Percentiles rank a stretch among this genome's conserved stretches.
These are phyloP conservation scores for Apoderus coryli DNA, from an alignment of 2,888 invertebrate species.

Conservation along the genomic window DNA sequence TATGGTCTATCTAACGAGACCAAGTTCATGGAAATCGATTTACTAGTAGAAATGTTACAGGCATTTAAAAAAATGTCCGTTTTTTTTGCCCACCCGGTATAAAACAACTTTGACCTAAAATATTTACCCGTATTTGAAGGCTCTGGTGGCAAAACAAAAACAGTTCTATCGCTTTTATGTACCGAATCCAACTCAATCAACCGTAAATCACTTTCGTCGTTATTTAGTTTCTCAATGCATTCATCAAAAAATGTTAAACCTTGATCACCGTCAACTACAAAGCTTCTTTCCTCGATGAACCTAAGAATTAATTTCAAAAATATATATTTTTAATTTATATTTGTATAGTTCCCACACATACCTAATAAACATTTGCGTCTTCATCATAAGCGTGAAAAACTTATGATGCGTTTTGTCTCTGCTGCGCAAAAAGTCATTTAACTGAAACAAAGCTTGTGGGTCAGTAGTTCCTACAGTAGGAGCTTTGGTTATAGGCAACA, in stretches of 20 bases:
- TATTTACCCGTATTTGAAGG: constrained; percentile 34
- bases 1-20: too few relatives aligned
- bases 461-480: constrained; percentile 92
- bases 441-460: constrained; percentile 86
- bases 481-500: constrained; percentile 86
- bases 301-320: too few relatives aligned
- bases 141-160: constrained; percentile 91
- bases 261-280: constrained; percentile 95
- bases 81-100: too few relatives aligned
- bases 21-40: too few relatives aligned
- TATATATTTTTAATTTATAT: neutral
- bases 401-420: constrained; percentile 79
- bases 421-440: constrained; percentile 76
- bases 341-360: constrained; percentile 8
- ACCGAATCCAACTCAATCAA: constrained; percentile 71
- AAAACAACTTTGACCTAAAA: too few relatives aligned
- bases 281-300: constrained; percentile 96
- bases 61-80: too few relatives aligned
- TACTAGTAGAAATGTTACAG: too few relatives aligned
- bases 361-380: constrained; percentile 93
- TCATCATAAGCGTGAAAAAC: constrained; percentile 79
- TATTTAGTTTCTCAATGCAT: constrained; percentile 68
- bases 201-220: constrained; percentile 43
- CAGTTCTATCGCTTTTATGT: constrained; percentile 77
- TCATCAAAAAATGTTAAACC: constrained; percentile 95